These are phyloP conservation scores for Phainopepla nitens DNA, from an alignment of 2,113 vertebrate genomes.

Conservation along the genomic window DNA sequence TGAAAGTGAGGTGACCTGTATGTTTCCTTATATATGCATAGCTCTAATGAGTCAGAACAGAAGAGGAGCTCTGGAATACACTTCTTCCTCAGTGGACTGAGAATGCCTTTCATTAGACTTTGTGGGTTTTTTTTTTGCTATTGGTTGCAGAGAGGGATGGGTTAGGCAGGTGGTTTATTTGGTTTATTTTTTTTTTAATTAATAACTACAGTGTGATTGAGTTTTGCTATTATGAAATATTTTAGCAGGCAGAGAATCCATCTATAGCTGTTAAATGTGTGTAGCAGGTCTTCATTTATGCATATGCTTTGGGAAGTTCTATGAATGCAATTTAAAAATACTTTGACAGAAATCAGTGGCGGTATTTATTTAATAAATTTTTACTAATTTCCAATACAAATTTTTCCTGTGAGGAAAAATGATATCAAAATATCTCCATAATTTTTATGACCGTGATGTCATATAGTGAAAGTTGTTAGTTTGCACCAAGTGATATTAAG, in stretches of 20 bases:
- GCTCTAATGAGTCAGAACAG: background rate
- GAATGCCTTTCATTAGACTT: background rate
- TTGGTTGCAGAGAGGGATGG: accelerated
- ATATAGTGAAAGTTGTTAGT: background rate
- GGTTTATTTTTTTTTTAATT: background rate
- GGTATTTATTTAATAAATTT: background rate
- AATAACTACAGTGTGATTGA: background rate
- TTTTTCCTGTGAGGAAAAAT: background rate
- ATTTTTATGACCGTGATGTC: background rate
- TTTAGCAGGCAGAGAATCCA: background rate
- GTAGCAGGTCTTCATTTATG: background rate
- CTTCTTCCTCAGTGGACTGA: background rate
- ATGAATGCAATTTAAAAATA: background rate
- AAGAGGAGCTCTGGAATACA: background rate
- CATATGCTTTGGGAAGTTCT: background rate
- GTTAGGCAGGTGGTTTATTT: accelerated
- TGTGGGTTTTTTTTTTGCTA: background rate
- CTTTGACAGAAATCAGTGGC: background rate
- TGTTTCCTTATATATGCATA: background rate
- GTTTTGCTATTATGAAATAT: background rate
- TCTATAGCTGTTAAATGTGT: background rate
- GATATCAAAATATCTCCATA: background rate
- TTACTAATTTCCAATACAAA: background rate
- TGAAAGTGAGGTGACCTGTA: accelerated
- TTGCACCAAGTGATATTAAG: background rate